Percentiles rank a stretch among this genome's conserved stretches.
These are phyloP conservation scores for Hippocampus mohnikei DNA, from an alignment of 2,113 vertebrate species.

Conservation along the genomic window DNA sequence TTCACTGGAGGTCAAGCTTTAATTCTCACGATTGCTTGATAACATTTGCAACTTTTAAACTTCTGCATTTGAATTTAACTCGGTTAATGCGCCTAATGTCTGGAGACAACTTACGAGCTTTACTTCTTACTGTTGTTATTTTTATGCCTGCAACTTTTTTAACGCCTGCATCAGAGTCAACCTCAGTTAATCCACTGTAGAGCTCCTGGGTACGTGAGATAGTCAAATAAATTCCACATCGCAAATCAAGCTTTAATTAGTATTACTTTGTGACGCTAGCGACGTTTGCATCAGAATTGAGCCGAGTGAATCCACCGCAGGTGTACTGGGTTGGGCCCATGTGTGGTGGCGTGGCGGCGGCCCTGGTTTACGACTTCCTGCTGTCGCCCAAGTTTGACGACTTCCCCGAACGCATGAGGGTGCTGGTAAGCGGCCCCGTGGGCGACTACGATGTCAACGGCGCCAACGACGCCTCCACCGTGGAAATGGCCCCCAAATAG, in stretches of 20 bases:
- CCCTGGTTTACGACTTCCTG: constrained; percentile 90
- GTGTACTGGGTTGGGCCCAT: constrained; percentile 81
- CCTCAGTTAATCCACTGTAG: too few species aligned
- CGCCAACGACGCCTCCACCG: constrained; percentile 51
- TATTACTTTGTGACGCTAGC: background rate
- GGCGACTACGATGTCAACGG: constrained; percentile 78
- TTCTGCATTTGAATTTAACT: too few species aligned
- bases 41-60: too few species aligned
- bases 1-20: too few species aligned
- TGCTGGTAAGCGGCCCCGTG: constrained; percentile 86
- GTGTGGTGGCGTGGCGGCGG: constrained; percentile 72
- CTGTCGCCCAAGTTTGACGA: constrained; percentile 83
- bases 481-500: constrained; percentile 76
- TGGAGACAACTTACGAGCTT: too few species aligned
- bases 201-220: background rate
- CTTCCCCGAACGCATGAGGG: constrained; percentile 84
- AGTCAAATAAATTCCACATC: too few species aligned
- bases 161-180: too few species aligned
- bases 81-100: too few species aligned
- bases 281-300: background rate
- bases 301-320: constrained; percentile 36
- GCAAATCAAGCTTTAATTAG: background rate
- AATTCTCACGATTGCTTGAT: too few species aligned
- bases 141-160: too few species aligned
- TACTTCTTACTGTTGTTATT: too few species aligned